Evolutionary conservation across 2,888 invertebrate species (phyloP), one percentile per base, ranked within the genome.

Genomic region (Heliconius sara): DNA sequence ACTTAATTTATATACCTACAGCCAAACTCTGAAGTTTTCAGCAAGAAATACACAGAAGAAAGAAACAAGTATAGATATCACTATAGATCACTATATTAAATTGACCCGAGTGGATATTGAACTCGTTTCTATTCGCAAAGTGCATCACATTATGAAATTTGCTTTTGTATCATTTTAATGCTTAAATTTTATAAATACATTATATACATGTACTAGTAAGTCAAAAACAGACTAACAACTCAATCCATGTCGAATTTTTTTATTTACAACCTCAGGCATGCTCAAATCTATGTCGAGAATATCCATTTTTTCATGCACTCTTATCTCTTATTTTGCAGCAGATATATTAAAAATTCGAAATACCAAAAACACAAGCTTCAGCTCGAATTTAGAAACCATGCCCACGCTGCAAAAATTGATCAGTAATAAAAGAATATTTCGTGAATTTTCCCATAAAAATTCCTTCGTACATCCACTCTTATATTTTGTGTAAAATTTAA

Each of bases 381-480:
- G 7, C 68, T 43, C 6, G 1, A n/a, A n/a, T 43, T n/a, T 25
- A 68, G 68, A 72, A 47, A 27, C 27, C 30, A 52, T 52, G 19
- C 5, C 27, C 30, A 72, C 57, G 72, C 27, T 52, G 72, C 10
- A 52, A 72, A 52, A 72, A 52, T 72, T 72, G 52, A 57, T 72
- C 19, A 57, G 57, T 52, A 52, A 52, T 47, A 43, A 71, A 47
- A 16, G 16, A 43, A 47, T 25, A 25, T 72, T 72, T 22, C 52
- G 57, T 7, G 13, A 68, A 68, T 39, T 68, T 68, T 39, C 39
- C 39, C n/a, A 68, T 68, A 68, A 68, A 68, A 68, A 68, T 39
- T 68, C n/a, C n/a, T 13, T 12, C 12, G 39, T 43, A 16, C 25
- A 67, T 6, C 39, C 6, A 43, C 25, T 39, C 34, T n/a, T 13